These are phyloP conservation scores for Diarsia dahlii DNA, from an alignment of 2,888 invertebrate genomes.

Conservation along the genomic window DNA sequence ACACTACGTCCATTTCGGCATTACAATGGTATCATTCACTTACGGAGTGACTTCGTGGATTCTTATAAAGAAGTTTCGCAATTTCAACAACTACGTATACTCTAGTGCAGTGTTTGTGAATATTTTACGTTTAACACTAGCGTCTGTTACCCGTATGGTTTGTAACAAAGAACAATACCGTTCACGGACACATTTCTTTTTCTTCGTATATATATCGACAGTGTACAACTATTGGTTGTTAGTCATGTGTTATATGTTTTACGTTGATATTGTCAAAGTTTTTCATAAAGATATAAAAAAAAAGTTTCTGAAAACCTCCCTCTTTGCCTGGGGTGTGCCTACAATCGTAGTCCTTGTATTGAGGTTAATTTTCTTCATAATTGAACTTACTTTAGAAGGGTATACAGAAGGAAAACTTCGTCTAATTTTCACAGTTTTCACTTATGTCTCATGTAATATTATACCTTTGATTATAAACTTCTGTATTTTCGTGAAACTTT, in stretches of 20 bases:
- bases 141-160: not conserved
- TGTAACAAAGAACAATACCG: not conserved
- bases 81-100: constrained; percentile 33
- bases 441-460: not conserved
- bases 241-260: constrained; percentile 32
- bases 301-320: constrained; percentile 13
- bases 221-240: constrained; percentile 33
- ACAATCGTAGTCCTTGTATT: not conserved
- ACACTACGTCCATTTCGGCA: not conserved
- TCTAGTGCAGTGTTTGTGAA: constrained; percentile 17
- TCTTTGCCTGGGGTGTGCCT: constrained; percentile 24
- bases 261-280: constrained; percentile 33
- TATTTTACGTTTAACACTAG: constrained; percentile 24
- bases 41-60: constrained; percentile 37
- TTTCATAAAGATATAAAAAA: constrained; percentile 8
- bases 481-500: constrained; percentile 14
- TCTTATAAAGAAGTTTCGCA: constrained; percentile 27
- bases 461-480: constrained; percentile 21
- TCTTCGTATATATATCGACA: constrained; percentile 8
- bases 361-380: not conserved
- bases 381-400: not conserved
- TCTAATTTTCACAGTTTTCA: not conserved
- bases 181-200: not conserved
- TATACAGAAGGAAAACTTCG: not conserved
- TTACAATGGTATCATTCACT: constrained; percentile 4